Percentiles rank a stretch among this genome's conserved stretches.
These are phyloP conservation scores for Xestia ashworthii DNA, from an alignment of 2,888 invertebrate genomes.

Conservation along the genomic window DNA sequence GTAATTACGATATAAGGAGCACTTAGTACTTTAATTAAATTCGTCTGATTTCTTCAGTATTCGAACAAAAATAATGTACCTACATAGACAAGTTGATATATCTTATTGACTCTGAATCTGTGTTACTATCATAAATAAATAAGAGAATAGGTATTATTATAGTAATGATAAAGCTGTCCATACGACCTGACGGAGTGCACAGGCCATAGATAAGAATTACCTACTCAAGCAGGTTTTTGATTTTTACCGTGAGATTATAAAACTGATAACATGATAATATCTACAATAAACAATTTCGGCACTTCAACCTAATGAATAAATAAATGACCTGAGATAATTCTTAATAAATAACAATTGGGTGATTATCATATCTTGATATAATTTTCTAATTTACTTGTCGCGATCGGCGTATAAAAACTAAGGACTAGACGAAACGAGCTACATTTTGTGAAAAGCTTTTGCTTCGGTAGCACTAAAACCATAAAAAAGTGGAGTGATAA, in stretches of 20 bases:
- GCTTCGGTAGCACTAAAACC: conserved; percentile 27
- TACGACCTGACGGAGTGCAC: not conserved
- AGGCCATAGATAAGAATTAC: not conserved
- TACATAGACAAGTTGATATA: conserved; percentile 15
- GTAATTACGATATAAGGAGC: conserved; percentile 6
- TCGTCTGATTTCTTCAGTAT: not conserved
- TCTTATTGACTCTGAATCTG: not conserved
- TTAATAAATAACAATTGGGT: conserved; percentile 42
- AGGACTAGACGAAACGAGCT: not conserved
- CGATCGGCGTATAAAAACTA: conserved; percentile 32
- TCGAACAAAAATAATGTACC: conserved; percentile 11
- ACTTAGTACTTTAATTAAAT: not conserved
- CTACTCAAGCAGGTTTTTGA: not conserved
- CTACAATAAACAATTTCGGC: not conserved
- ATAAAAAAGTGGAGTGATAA: conserved; percentile 33
- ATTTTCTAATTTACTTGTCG: not conserved
- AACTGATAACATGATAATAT: conserved; percentile 19
- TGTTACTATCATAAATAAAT: not conserved
- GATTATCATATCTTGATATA: conserved; percentile 18
- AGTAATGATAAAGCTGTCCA: not conserved
- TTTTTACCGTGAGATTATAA: conserved; percentile 1
- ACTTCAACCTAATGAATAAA: conserved; percentile 8
- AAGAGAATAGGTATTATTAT: not conserved
- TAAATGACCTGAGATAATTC: conserved; percentile 40
- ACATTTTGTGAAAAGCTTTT: conserved; percentile 54